Evolutionary conservation across 2,797 vertebrate genomes (phyloP).

Genomic region (Loriculus beryllinus): DNA sequence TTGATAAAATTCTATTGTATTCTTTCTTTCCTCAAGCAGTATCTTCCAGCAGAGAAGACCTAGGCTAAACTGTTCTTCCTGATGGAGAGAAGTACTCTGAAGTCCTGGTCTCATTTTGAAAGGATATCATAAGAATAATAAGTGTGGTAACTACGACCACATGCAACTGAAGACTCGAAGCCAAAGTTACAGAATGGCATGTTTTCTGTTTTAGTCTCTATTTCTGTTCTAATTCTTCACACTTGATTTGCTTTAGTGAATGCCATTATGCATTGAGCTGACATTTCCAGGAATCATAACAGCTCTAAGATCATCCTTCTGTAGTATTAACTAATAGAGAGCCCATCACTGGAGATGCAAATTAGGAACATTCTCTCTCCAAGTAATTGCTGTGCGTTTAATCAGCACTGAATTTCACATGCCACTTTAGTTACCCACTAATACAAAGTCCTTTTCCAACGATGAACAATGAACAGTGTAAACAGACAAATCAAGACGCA

Average conservation of each 20-base stretch:
- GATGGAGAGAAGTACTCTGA: not conserved
- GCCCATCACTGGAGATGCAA: not conserved
- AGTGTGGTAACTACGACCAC: not conserved
- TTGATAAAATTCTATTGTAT: not conserved
- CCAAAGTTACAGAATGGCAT: not conserved
- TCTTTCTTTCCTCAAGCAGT: not conserved
- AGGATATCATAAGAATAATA: not conserved
- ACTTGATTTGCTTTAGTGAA: constrained; percentile 24
- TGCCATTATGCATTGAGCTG: constrained; percentile 10
- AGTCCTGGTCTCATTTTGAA: not conserved
- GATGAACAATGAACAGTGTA: not conserved
- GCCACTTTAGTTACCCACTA: not conserved
- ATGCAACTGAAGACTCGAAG: not conserved
- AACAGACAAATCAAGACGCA: not conserved
- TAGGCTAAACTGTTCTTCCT: not conserved
- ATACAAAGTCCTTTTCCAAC: not conserved
- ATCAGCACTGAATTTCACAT: not conserved
- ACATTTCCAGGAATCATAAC: constrained; percentile 20
- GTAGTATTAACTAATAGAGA: not conserved
- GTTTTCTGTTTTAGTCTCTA: constrained; percentile 22
- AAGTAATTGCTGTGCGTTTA: not conserved
- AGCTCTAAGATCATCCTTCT: not conserved
- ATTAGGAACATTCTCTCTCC: not conserved
- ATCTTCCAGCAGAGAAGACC: not conserved
- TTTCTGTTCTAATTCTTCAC: constrained; percentile 27